phyloP scores from a whole-genome alignment of 1,140 invertebrate genomes.

The Saccostrea cuccullata region DNA sequence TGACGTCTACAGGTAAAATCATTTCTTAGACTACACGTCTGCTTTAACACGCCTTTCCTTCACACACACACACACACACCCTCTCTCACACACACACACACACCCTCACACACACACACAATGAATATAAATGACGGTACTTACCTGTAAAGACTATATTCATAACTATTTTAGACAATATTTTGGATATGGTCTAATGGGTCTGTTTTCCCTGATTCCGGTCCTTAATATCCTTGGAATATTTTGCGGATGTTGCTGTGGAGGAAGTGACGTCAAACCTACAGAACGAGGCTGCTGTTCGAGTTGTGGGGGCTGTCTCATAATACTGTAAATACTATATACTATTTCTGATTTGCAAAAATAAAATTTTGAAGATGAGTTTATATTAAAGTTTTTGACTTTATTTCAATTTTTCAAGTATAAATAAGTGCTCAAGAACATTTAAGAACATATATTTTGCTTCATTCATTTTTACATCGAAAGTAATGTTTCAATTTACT shows the following conservation, averaged over 20 bases:
- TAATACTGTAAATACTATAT: constrained; percentile 42
- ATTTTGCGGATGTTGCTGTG: constrained; percentile 51
- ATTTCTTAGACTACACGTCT: too few species aligned
- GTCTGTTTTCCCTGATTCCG: constrained; percentile 49
- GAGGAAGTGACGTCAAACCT: constrained; percentile 39
- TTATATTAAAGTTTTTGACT: too few species aligned
- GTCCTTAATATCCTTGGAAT: constrained; percentile 50
- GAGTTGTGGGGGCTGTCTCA: constrained; percentile 54
- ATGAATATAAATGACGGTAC: neutral
- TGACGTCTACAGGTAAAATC: constrained; percentile 50
- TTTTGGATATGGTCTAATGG: constrained; percentile 57
- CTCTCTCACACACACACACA: too few species aligned
- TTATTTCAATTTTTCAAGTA: too few species aligned
- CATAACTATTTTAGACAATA: constrained; percentile 29
- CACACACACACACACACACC: too few species aligned
- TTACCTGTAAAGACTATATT: neutral
- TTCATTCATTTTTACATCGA: too few species aligned
- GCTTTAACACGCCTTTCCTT: too few species aligned
- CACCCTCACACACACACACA: too few species aligned
- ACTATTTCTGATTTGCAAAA: too few species aligned
- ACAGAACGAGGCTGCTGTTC: constrained; percentile 49
- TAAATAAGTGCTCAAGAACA: too few species aligned
- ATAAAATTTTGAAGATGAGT: too few species aligned
- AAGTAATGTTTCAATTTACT: neutral
- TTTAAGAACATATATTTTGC: too few species aligned